Base-by-base conservation (phyloP, 2,113 vertebrate genomes). In the Scolopax mira region DNA sequence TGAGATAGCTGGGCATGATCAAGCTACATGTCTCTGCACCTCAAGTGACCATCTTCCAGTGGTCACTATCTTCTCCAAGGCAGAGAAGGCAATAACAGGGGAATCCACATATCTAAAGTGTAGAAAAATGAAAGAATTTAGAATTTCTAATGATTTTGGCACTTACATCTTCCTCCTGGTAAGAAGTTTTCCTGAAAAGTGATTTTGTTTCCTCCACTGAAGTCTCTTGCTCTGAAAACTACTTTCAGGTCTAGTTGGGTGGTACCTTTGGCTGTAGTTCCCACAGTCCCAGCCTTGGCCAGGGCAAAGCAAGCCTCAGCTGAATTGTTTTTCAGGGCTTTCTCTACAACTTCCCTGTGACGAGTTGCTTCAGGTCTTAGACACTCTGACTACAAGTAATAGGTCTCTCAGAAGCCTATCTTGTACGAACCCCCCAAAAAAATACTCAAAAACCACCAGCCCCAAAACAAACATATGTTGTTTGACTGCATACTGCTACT, bases 381-480 rank as follows among this genome's bases (percentile, higher is more conserved):
- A 49, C 17, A 31, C 4, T 69, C 23, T 1, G 0, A 17, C 41
- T 24, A 35, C 69, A 83, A 72, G 30, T 24, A 91, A 75, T 6
- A 5, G 27, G 15, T 82, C 15, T 82, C 27, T 10, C 58, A 87
- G 71, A 69, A 91, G 52, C 19, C 22, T 6, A 18, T 65, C 39
- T 57, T 61, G 23, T 55, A 65, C 8, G 13, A 81, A 61, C 16
- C 10, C 23, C n/a, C n/a, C n/a, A n/a, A n/a, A 4, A 39, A 11
- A 6, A 24, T 49, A 5, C 15, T 12, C 39, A 42, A 2, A 1
- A 1, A 1, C 3, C 5, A 6, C 22, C n/a, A 64, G 5, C 6
- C 24, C 12, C 37, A 23, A 69, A 69, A 8, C 39, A 66, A 90
- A 61, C 4, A 18, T 13, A 25, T 1, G 3, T 28, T 28, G 6